phyloP scores from a whole-genome alignment of 1,140 invertebrate species.

The Cyrtorhinus lividipennis region DNA sequence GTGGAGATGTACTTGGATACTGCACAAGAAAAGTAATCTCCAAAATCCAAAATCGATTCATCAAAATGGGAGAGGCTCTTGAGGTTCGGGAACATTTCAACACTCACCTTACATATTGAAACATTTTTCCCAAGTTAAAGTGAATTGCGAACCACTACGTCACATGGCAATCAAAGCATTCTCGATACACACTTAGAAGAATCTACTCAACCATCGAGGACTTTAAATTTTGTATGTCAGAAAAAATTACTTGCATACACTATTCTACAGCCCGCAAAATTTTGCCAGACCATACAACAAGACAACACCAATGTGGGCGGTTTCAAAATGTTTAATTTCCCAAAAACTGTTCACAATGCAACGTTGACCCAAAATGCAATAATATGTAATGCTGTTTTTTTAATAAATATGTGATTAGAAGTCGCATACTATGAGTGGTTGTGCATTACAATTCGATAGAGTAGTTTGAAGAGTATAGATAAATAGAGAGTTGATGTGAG shows the following conservation, averaged over 20 bases:
- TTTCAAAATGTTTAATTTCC: not conserved
- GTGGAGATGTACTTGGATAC: too few species aligned
- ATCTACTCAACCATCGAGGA: not conserved
- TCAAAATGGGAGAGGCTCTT: too few species aligned
- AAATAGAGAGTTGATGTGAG: too few species aligned
- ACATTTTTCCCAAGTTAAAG: too few species aligned
- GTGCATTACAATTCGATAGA: too few species aligned
- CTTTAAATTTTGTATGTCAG: not conserved
- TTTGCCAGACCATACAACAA: not conserved
- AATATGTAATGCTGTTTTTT: not conserved
- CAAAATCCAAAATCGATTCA: too few species aligned
- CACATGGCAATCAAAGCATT: slow-evolving; percentile 7
- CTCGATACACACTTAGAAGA: not conserved
- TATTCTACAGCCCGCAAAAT: not conserved
- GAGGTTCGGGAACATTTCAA: too few species aligned
- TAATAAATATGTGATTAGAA: not conserved
- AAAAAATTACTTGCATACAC: not conserved
- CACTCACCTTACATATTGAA: too few species aligned
- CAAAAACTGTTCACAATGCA: not conserved
- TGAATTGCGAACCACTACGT: too few species aligned
- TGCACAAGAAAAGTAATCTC: too few species aligned
- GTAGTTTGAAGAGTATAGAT: too few species aligned
- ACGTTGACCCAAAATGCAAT: slow-evolving; percentile 3
- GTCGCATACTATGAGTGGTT: too few species aligned
- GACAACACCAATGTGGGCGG: not conserved